A percentile compares a stretch with the other conserved stretches of the same genome.
These are phyloP conservation scores for Mallotus villosus DNA, from an alignment of 2,797 vertebrate species.

Conservation along the genomic window DNA sequence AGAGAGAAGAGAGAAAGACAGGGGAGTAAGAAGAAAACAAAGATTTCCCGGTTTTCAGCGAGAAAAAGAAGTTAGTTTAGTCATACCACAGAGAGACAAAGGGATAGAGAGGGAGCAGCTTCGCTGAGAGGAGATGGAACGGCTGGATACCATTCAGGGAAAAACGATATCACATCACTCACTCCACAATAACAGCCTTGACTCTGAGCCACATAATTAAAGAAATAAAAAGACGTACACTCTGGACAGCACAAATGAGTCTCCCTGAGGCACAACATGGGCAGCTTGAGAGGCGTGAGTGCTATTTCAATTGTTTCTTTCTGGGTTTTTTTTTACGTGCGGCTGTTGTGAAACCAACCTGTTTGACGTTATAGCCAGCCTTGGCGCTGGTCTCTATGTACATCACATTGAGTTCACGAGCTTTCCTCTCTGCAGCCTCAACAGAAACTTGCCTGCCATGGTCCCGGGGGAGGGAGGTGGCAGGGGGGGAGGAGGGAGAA, in stretches of 20 bases:
- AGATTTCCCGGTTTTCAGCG: conserved; percentile 48
- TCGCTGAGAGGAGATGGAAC: conserved; percentile 50
- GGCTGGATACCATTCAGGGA: conserved; percentile 43
- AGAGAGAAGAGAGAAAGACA: conserved; percentile 40
- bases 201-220: conserved; percentile 36
- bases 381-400: conserved; percentile 85
- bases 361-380: conserved; percentile 82
- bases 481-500: conserved; percentile 12
- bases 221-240: conserved; percentile 21
- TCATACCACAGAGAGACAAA: conserved; percentile 48
- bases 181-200: conserved; percentile 37
- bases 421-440: conserved; percentile 83
- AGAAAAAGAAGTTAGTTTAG: conserved; percentile 68
- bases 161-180: conserved; percentile 16
- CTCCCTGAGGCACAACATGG: conserved; percentile 22
- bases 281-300: conserved; percentile 1
- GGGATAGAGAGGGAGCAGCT: conserved; percentile 51
- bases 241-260: conserved; percentile 16
- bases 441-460: conserved; percentile 84
- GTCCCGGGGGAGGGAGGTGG: conserved; percentile 54
- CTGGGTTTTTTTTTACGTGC: conserved; percentile 16
- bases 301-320: conserved; percentile 5
- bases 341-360: conserved; percentile 72
- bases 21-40: conserved; percentile 44
- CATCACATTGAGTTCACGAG: conserved; percentile 82